phyloP scores from a whole-genome alignment of 2,113 vertebrate species.

The Chionomys nivalis region DNA sequence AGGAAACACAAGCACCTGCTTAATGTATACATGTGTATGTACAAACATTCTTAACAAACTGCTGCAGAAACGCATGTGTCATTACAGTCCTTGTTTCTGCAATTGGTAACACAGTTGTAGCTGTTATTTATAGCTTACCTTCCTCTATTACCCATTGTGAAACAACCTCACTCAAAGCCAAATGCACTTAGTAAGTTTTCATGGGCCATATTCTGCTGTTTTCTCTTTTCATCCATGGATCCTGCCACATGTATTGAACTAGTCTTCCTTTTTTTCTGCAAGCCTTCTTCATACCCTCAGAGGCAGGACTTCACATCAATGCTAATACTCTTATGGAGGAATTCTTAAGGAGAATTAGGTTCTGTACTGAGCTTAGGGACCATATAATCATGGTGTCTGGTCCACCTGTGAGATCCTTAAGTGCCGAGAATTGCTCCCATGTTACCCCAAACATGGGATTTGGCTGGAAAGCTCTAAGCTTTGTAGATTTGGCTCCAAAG shows the following conservation, averaged over 20 bases:
- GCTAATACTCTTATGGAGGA: neutral
- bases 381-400: no score
- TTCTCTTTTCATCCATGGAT: neutral
- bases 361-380: neutral
- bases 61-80: neutral
- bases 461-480: neutral
- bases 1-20: neutral
- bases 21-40: neutral
- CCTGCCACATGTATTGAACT: neutral
- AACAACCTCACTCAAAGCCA: neutral
- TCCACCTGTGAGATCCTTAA: neutral
- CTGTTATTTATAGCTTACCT: neutral
- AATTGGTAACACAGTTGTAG: neutral
- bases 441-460: neutral
- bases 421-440: neutral
- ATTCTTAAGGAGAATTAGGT: neutral
- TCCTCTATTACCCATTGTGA: neutral
- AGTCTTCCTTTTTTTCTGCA: neutral
- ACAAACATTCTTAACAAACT: neutral
- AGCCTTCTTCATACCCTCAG: neutral
- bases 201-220: neutral
- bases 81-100: neutral
- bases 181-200: neutral
- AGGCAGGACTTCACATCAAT: neutral
- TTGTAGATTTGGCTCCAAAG: neutral